phyloP scores from a whole-genome alignment of 2,797 vertebrate species.

The Tragopan temminckii region DNA sequence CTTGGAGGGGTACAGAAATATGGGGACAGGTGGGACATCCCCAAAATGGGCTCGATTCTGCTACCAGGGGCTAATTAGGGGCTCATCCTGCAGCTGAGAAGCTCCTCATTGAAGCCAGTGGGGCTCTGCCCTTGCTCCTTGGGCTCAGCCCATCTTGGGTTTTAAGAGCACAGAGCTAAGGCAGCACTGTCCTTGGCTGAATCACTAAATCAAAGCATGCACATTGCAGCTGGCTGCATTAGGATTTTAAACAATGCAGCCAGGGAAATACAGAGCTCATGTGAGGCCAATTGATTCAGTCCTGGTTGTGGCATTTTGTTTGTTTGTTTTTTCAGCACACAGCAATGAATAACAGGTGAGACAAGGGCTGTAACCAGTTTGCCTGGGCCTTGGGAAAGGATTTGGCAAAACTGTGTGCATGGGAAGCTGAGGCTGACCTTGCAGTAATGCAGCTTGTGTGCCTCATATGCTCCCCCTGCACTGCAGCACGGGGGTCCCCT shows the following conservation, averaged over 20 bases:
- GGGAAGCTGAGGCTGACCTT: neutral
- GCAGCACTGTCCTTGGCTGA: neutral
- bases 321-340: neutral
- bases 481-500: accelerated
- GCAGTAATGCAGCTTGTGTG: accelerated
- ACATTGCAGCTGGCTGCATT: accelerated
- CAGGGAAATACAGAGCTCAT: accelerated
- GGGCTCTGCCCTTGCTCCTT: neutral
- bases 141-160: neutral
- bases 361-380: neutral
- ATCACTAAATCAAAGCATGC: neutral
- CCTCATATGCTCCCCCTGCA: neutral
- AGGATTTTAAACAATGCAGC: neutral
- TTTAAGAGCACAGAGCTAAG: neutral
- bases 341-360: neutral
- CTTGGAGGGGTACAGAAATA: accelerated
- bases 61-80: neutral
- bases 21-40: neutral
- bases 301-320: neutral
- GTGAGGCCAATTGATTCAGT: neutral
- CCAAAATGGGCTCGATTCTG: neutral
- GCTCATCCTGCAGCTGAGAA: neutral
- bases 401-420: accelerated
- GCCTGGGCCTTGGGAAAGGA: neutral
- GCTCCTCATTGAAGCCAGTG: accelerated